These are phyloP conservation scores for Sinella curviseta DNA, from an alignment of 1,140 invertebrate species.

Conservation along the genomic window DNA sequence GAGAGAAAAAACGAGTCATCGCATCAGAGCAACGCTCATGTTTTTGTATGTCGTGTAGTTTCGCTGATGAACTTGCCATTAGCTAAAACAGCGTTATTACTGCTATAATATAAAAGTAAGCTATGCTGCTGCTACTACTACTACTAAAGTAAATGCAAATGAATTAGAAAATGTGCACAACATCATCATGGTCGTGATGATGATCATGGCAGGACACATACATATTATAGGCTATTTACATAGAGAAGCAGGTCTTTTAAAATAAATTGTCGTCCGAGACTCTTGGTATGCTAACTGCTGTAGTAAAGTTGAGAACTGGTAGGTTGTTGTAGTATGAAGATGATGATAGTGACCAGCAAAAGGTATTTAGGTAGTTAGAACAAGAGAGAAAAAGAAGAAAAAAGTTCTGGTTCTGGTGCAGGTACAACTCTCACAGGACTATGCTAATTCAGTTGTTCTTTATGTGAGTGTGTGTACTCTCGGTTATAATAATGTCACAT, in stretches of 20 bases:
- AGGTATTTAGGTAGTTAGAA: no score
- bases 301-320: no score
- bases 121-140: not conserved
- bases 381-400: not conserved
- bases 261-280: not conserved
- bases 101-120: no score
- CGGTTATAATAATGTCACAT: not conserved
- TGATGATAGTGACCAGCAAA: no score
- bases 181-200: not conserved
- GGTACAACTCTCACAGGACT: not conserved
- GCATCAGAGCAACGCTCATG: no score
- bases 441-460: not conserved
- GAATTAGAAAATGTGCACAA: not conserved
- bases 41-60: no score
- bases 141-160: not conserved
- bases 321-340: not conserved
- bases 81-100: no score
- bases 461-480: not conserved
- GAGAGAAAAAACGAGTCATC: no score
- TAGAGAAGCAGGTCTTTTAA: not conserved
- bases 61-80: no score
- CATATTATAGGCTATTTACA: not conserved
- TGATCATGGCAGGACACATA: not conserved
- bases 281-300: not conserved
- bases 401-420: not conserved